Evolutionary conservation across 37 sponge, comb jelly and placozoan genomes (phyloP).

Genomic region (Mnemiopsis leidyi): DNA sequence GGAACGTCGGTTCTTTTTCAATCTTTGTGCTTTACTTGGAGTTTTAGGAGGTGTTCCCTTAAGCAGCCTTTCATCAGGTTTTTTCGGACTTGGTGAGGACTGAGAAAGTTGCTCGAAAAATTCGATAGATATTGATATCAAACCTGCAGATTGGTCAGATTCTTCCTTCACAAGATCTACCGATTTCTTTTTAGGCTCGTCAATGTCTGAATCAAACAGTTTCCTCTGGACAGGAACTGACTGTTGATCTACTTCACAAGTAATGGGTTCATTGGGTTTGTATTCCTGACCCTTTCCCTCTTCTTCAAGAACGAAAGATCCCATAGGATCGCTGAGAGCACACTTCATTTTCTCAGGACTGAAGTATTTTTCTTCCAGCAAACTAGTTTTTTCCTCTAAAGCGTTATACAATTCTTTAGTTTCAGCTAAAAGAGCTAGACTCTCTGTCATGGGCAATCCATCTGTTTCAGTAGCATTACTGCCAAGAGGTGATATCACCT

Average conservation of each 20-base stretch:
- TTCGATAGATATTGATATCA: constrained; percentile 6
- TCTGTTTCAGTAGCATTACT: too few relatives aligned
- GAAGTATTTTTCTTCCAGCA: constrained; percentile 51
- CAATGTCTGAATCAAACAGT: not conserved
- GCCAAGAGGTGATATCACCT: not conserved
- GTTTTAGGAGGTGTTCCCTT: not conserved
- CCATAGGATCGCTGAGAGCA: constrained; percentile 58
- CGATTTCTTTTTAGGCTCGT: not conserved
- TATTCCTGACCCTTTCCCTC: not conserved
- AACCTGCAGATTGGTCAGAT: not conserved
- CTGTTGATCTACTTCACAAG: not conserved
- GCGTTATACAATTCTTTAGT: not conserved
- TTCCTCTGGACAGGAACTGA: not conserved
- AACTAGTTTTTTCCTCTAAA: constrained; percentile 22
- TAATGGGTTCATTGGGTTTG: not conserved
- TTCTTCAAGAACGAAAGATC: not conserved
- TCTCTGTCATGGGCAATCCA: not conserved
- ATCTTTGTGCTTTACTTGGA: not conserved
- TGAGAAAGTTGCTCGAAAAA: not conserved
- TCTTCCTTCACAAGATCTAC: not conserved
- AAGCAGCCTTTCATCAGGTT: not conserved
- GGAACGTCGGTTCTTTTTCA: not conserved
- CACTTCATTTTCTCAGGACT: constrained; percentile 62
- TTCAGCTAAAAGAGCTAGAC: constrained; percentile 36
- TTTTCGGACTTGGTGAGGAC: not conserved